Percentiles rank a stretch among this genome's conserved stretches.
Evolutionary conservation across 2,797 vertebrate species (phyloP).

Genomic region (Tenualosa ilisha): DNA sequence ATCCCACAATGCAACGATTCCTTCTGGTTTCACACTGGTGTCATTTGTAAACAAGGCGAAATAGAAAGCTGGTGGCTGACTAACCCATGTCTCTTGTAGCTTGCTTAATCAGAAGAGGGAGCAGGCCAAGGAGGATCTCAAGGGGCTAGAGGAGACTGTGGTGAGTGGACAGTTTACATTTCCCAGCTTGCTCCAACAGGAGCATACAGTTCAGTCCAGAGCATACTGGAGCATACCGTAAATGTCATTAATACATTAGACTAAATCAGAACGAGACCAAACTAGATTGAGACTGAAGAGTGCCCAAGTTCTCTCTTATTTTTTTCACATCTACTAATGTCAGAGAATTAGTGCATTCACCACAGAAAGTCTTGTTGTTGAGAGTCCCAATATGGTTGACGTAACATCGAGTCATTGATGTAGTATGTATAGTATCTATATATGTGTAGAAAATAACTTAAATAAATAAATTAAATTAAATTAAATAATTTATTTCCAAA

Average conservation of each 20-base stretch:
- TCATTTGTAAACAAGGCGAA: neutral
- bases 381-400: neutral
- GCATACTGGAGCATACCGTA: neutral
- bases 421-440: neutral
- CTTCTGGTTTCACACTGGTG: neutral
- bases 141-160: slow-evolving; percentile 96
- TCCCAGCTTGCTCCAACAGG: neutral
- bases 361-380: no score
- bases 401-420: neutral
- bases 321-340: neutral
- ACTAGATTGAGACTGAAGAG: neutral
- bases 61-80: neutral
- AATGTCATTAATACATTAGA: no score
- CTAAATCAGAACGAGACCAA: no score
- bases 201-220: neutral
- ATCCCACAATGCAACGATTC: neutral
- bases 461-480: no score
- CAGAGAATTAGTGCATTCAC: no score
- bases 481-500: no score
- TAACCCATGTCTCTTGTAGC: slow-evolving; percentile 64
- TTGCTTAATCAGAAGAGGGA: slow-evolving; percentile 88
- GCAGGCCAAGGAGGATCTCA: slow-evolving; percentile 89
- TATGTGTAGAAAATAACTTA: no score
- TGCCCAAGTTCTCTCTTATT: neutral
- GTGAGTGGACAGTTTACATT: slow-evolving; percentile 68